Evolutionary conservation across 2,888 invertebrate species (phyloP).

Genomic region (Leptopilina myrica): DNA sequence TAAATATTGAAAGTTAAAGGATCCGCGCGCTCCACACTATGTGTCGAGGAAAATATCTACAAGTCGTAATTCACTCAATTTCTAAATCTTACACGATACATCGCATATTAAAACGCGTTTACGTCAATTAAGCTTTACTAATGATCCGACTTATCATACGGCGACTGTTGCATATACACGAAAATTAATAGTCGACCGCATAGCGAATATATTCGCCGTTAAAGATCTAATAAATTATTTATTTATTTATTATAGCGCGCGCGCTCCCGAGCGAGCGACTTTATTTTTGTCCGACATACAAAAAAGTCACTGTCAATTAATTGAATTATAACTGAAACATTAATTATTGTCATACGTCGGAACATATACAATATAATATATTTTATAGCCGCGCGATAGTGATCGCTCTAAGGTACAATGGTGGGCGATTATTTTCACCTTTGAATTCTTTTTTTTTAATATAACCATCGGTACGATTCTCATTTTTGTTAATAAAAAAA

Average conservation of each 20-base stretch:
- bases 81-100: conserved; percentile 36
- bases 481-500: too few relatives aligned
- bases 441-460: too few relatives aligned
- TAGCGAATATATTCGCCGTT: conserved; percentile 6
- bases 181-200: conserved; percentile 27
- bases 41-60: conserved; percentile 4
- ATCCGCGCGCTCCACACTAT: conserved; percentile 7
- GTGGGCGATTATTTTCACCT: too few relatives aligned
- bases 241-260: neutral
- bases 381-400: too few relatives aligned
- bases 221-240: conserved; percentile 36
- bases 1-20: neutral
- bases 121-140: conserved; percentile 38
- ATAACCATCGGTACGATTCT: too few relatives aligned
- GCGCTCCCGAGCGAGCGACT: too few relatives aligned
- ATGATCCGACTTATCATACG: conserved; percentile 33
- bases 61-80: conserved; percentile 36
- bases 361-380: too few relatives aligned
- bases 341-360: too few relatives aligned
- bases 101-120: conserved; percentile 32
- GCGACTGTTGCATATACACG: conserved; percentile 23
- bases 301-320: too few relatives aligned
- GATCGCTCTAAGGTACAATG: too few relatives aligned
- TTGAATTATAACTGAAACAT: too few relatives aligned
- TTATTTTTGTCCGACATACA: too few relatives aligned